Base-by-base conservation (phyloP, 2,113 vertebrate genomes). In the Cyanocitta stelleri region DNA sequence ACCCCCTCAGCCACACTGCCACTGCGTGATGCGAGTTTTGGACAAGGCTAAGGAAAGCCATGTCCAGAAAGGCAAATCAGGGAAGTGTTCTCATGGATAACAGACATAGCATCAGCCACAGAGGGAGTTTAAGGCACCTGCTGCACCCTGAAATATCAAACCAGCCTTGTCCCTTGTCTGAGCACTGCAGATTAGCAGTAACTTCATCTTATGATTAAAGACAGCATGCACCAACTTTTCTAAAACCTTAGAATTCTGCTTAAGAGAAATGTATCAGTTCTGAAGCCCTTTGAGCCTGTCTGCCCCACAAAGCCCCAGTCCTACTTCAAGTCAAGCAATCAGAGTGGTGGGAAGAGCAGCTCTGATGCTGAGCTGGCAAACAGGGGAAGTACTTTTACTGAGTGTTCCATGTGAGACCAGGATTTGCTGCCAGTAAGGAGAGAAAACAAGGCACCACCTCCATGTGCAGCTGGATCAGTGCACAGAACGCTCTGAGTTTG, bases 21-120 rank as follows among this genome's bases (percentile, higher is more conserved):
- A 1, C 1, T 11, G 46, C 56, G 32, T 8, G 74, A 19, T 16
- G 21, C 0, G 10, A 37, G 49, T 0, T 22, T 18, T 37, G 84
- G 46, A 1, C 11, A 2, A 18, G 52, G 27, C 29, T 18, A 0
- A 85, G 52, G 33, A 61, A 63, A 81, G 5, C 1, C 1, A 8
- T 4, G 21, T 3, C 52, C 54, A 39, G 35, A 3, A 81, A 22
- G 21, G 8, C 7, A 30, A 37, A 73, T 11, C 24, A n/a, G 52
- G 24, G 54, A 29, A 37, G 14, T 0, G 1, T 27, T 55, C 3
- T 64, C 4, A 1, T 4, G n/a, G 48, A 1, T 13, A 29, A 13
- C 44, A 56, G 32, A 5, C 33, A 10, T 54, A 54, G 67, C 35
- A 51, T 3, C 46, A 59, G 21, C 13, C 21, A 1, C 10, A 4